phyloP scores from a whole-genome alignment of 2,888 invertebrate genomes.

The Zeuzera pyrina region DNA sequence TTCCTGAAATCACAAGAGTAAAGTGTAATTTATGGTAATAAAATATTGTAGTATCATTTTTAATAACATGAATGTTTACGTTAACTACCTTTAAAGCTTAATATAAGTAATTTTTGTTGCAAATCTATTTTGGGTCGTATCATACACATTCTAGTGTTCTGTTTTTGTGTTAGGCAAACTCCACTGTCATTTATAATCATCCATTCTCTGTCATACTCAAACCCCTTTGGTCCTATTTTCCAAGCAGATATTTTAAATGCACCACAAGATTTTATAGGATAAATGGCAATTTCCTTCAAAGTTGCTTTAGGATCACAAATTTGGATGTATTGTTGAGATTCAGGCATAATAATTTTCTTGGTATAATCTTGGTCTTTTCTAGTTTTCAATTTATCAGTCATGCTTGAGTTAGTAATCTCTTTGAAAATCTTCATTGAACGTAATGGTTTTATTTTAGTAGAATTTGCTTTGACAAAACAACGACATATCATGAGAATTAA shows the following conservation, averaged over 20 bases:
- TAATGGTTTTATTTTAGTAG: constrained; percentile 26
- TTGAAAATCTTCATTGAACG: too few relatives aligned
- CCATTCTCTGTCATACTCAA: constrained; percentile 93
- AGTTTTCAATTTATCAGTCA: constrained; percentile 12
- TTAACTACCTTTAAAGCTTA: constrained; percentile 75
- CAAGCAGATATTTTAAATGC: constrained; percentile 81
- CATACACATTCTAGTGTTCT: constrained; percentile 83
- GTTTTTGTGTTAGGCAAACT: constrained; percentile 90
- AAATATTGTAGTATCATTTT: not conserved
- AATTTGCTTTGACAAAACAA: constrained; percentile 75
- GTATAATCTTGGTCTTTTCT: constrained; percentile 17
- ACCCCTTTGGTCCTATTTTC: constrained; percentile 82
- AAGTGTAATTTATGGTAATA: not conserved
- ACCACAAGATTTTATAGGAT: constrained; percentile 94
- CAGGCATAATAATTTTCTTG: constrained; percentile 22
- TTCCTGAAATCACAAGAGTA: constrained; percentile 47
- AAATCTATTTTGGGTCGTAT: constrained; percentile 81
- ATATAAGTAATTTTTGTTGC: constrained; percentile 60
- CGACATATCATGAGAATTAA: constrained; percentile 81
- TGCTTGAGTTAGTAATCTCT: constrained; percentile 18
- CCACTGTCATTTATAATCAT: constrained; percentile 90
- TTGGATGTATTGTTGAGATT: constrained; percentile 3
- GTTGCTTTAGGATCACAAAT: constrained; percentile 25
- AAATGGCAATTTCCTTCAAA: constrained; percentile 70
- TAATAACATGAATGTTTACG: constrained; percentile 1